Conservation (phyloP, 2,888 invertebrate species). For the Reticulitermes lucifugus region DNA sequence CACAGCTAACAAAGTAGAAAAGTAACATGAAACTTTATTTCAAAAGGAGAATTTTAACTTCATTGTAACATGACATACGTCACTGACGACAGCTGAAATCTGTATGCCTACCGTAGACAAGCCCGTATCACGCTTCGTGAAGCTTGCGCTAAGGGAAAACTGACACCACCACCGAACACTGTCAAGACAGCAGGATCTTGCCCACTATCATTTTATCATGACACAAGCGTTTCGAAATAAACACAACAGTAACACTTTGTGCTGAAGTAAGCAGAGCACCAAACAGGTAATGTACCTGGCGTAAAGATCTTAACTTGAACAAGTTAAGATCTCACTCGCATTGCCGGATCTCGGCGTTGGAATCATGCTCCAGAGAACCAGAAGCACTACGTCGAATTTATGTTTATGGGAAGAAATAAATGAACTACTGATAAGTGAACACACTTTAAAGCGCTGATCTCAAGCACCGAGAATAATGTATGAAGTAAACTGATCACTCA, state of each 20-base stretch:
- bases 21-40: no score
- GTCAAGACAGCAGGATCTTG: not conserved
- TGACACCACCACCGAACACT: not conserved
- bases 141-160: not conserved
- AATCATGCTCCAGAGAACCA: no score
- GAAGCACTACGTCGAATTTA: no score
- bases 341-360: not conserved
- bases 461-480: no score
- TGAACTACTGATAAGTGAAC: no score
- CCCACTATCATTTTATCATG: not conserved
- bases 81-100: not conserved
- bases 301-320: not conserved
- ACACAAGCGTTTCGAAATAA: constrained; percentile 6
- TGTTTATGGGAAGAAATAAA: no score
- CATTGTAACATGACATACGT: not conserved
- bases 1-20: no score
- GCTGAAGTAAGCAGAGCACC: not conserved
- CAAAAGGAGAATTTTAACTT: no score
- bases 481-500: no score
- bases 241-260: not conserved
- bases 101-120: not conserved
- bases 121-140: no score
- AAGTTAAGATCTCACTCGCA: not conserved
- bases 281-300: not conserved
- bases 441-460: no score